These are phyloP conservation scores for Ciconia maguari DNA, from an alignment of 2,113 vertebrate genomes.

Conservation along the genomic window DNA sequence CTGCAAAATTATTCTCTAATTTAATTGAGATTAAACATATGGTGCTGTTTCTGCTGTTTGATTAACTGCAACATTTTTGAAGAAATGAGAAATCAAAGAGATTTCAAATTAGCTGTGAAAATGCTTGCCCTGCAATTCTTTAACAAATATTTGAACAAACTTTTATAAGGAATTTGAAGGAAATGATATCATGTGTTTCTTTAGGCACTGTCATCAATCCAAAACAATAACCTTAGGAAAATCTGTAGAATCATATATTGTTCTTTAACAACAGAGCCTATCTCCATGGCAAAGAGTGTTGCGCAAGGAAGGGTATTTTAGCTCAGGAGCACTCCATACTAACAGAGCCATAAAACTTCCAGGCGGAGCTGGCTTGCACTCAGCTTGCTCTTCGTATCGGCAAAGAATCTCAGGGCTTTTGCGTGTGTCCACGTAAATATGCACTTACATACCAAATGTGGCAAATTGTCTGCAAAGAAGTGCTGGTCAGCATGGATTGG, in stretches of 20 bases:
- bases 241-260: not conserved
- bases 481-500: not conserved
- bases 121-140: not conserved
- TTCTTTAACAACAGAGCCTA: not conserved
- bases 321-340: not conserved
- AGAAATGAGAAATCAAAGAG: slow-evolving; percentile 1
- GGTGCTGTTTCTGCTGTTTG: not conserved
- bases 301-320: not conserved
- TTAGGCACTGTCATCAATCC: not conserved
- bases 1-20: not conserved
- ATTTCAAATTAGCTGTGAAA: slow-evolving; percentile 46
- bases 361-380: not conserved
- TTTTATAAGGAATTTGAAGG: not conserved
- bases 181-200: slow-evolving; percentile 16
- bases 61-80: slow-evolving; percentile 8
- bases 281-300: not conserved
- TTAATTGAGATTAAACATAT: slow-evolving; percentile 15
- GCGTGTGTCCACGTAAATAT: rapidly evolving
- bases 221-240: not conserved
- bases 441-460: not conserved
- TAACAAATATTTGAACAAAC: slow-evolving; percentile 22
- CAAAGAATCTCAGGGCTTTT: not conserved
- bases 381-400: not conserved
- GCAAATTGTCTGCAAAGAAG: not conserved
- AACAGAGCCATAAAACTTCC: not conserved